A percentile compares a stretch with the other conserved stretches of the same genome.
phyloP scores from a whole-genome alignment of 2,113 vertebrate species.

The Brevimyrus niger region DNA sequence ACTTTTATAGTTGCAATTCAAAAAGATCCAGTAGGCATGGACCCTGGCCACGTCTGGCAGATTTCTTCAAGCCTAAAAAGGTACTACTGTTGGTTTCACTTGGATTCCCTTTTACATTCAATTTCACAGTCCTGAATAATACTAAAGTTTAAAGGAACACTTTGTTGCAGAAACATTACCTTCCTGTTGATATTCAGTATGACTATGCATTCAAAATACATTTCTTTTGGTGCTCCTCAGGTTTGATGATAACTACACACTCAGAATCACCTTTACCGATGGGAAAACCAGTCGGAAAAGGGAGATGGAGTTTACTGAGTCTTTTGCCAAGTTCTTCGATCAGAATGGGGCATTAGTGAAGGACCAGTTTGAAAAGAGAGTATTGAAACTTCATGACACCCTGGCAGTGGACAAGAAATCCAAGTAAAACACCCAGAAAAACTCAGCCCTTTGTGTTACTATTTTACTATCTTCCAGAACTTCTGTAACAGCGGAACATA shows the following conservation, averaged over 20 bases:
- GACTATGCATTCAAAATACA: neutral
- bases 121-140: neutral
- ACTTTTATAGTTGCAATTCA: slow-evolving; percentile 88
- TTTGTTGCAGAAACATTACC: neutral
- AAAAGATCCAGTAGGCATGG: slow-evolving; percentile 86
- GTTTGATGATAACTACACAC: slow-evolving; percentile 89
- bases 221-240: slow-evolving; percentile 35
- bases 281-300: slow-evolving; percentile 64
- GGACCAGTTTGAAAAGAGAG: slow-evolving; percentile 82
- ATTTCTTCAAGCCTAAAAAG: slow-evolving; percentile 92
- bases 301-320: slow-evolving; percentile 79
- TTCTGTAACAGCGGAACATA: neutral
- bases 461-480: neutral
- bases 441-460: no score
- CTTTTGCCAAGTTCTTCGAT: slow-evolving; percentile 83
- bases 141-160: neutral
- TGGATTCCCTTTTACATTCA: neutral
- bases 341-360: slow-evolving; percentile 77
- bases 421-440: slow-evolving; percentile 56
- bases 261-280: slow-evolving; percentile 78
- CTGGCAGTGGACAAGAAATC: slow-evolving; percentile 77
- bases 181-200: neutral
- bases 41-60: slow-evolving; percentile 85
- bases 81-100: slow-evolving; percentile 37
- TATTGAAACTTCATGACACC: slow-evolving; percentile 80